These are phyloP conservation scores for Tachycineta bicolor DNA, from an alignment of 2,113 vertebrate species.

Conservation along the genomic window DNA sequence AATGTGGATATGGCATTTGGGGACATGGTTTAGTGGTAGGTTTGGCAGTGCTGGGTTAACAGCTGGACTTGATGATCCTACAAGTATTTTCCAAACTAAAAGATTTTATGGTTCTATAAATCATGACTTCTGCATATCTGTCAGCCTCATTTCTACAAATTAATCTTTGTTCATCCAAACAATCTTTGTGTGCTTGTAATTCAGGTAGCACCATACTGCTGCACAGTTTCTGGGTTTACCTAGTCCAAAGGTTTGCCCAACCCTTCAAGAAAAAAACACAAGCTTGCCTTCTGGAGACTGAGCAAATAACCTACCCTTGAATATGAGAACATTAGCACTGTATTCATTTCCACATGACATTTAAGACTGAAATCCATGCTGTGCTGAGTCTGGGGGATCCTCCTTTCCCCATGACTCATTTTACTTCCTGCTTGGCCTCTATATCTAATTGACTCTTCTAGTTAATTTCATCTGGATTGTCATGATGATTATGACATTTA, in stretches of 20 bases:
- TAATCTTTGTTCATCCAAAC: neutral
- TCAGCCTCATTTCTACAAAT: neutral
- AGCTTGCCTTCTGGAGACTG: neutral
- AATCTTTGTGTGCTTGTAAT: neutral
- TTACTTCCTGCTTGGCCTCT: slow-evolving; percentile 55
- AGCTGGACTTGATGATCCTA: neutral
- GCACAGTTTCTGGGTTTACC: neutral
- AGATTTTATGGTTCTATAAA: neutral
- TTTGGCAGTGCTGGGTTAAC: neutral
- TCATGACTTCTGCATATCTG: neutral
- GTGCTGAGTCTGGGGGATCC: neutral
- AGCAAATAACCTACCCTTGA: neutral
- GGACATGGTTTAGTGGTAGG: neutral
- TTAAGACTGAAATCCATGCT: slow-evolving; percentile 26
- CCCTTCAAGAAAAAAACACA: neutral
- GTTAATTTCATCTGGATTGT: slow-evolving; percentile 56
- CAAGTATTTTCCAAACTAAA: neutral
- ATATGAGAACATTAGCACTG: neutral
- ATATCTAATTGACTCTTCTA: slow-evolving; percentile 62
- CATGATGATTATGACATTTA: slow-evolving; percentile 67
- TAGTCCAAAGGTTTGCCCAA: neutral
- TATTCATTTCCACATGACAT: slow-evolving; percentile 56
- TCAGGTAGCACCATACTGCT: neutral
- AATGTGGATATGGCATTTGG: neutral
- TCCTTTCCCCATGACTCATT: slow-evolving; percentile 25